Evolutionary conservation across 2,797 vertebrate genomes (phyloP), one percentile per base, ranked within the genome.

Genomic region (Epinephelus coioides): DNA sequence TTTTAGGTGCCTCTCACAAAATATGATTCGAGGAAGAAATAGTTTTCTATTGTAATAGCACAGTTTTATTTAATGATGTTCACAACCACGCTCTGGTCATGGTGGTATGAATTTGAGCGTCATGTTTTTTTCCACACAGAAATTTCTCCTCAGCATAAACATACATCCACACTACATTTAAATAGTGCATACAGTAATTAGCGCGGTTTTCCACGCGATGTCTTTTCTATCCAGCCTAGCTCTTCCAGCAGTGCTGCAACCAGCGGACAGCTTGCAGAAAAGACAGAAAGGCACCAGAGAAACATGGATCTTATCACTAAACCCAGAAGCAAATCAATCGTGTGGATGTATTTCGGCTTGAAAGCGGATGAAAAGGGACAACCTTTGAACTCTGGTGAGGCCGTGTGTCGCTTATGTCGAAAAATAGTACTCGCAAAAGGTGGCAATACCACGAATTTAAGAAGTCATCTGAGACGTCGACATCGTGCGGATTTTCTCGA

Each of bases 301-400:
- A 86, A 59, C 82, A 94, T 94, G 92, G 91, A 92, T 81, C 90
- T 94, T 0, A 49, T 94, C 47, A 73, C 56, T 6, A 94, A 94
- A 87, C 90, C 91, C 0, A 89, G 91, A 17, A 79, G 91, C 72
- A 93, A 94, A 60, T 94, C 93, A 2, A 53, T 71, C 30, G 93
- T 94, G 9, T 94, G 93, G 93, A n/a, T 88, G 54, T 93, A 93
- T 69, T 94, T 94, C 21, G 93, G 93, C 56, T 54, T 94, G 21
- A 94, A 92, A 47, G 86, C 92, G n/a, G 90, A 93, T 8, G 87
- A 89, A 4, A 86, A 51, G 5, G 93, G 93, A 1, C 89, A 86
- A 4, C 92, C 92, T 38, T 11, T 91, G 13, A 89, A 89, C 70
- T 73, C 73, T 3, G 84, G 74, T 0, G 89, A 92, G 81, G 89